Evolutionary conservation across 2,113 vertebrate species (phyloP), one percentile per base, ranked within the genome.

Genomic region (Phyllopteryx taeniolatus): DNA sequence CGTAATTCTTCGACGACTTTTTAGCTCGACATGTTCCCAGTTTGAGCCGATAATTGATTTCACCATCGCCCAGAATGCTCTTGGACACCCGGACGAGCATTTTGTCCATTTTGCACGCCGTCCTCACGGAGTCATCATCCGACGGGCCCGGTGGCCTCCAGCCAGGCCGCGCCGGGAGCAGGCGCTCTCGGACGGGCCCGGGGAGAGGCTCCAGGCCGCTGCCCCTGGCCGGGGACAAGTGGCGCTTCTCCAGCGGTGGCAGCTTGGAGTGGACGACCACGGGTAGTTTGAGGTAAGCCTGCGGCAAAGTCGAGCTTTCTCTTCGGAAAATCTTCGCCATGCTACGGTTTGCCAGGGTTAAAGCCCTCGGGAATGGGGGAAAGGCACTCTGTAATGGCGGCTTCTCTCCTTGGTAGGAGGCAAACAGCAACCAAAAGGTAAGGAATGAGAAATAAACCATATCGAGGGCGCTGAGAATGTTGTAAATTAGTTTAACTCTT

Each of bases 21-120:
- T 56, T 90, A 73, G 77, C 33, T 12, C 8, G 5, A 35, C 92
- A 93, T 0, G 88, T 75, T 2, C 92, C 92, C 46, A 93, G 79
- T 20, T 39, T 83, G 14, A 92, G 75, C 4, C 39, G 51, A 3
- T 67, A 49, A 0, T 19, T 19, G 0, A 31, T 20, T 0, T 69
- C 74, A 0, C n/a, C 20, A 4, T 35, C 3, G 7, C 81, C 88
- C 27, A 90, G n/a, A 35, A 82, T 0, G 5, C 65, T 67, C 70
- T 67, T 82, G 4, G 71, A 66, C 22, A 93, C 89, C 66, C 73
- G 71, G 35, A 93, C 88, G 1, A 35, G 74, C 83, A 93, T 87
- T 65, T 83, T 81, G 10, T 49, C 62, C 22, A 2, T 13, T n/a
- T 44, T 43, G 51, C 92, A 93, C 53, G 8, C 44, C 5, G 79